phyloP scores from a whole-genome alignment of 1,140 invertebrate species.

The Drosophila murphyi region DNA sequence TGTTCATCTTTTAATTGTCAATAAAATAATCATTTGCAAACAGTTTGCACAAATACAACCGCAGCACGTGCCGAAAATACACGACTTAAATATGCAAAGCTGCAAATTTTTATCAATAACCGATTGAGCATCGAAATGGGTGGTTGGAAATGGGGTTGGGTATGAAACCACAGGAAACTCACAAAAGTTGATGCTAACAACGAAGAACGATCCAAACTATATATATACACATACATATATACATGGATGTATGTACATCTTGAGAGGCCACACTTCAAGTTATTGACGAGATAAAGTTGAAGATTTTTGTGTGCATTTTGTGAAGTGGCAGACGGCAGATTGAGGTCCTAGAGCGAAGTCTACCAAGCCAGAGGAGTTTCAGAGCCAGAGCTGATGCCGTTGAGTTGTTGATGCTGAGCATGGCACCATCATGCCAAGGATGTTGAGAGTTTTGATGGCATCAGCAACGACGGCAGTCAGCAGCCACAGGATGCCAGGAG shows the following conservation, averaged over 20 bases:
- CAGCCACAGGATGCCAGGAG: conserved; percentile 40
- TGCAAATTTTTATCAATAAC: conserved; percentile 71
- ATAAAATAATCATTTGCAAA: conserved; percentile 82
- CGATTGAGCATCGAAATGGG: conserved; percentile 26
- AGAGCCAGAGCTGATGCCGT: conserved; percentile 33
- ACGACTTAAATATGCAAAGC: conserved; percentile 41
- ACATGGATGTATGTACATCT: not conserved
- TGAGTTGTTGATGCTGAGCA: conserved; percentile 44
- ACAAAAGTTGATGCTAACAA: conserved; percentile 15
- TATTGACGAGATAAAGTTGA: conserved; percentile 83
- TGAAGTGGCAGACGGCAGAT: conserved; percentile 74
- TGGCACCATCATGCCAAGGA: conserved; percentile 20
- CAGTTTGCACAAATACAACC: conserved; percentile 69
- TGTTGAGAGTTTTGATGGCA: conserved; percentile 39
- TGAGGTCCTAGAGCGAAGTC: conserved; percentile 40
- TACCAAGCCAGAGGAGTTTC: conserved; percentile 4
- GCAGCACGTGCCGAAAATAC: conserved; percentile 67
- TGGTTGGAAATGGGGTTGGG: not conserved
- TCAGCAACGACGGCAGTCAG: conserved; percentile 22
- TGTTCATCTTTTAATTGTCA: conserved; percentile 78
- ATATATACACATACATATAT: not conserved
- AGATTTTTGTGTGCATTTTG: conserved; percentile 81
- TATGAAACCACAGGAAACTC: conserved; percentile 34
- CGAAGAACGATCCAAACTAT: not conserved
- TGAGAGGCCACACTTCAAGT: conserved; percentile 53